These are phyloP conservation scores for Labia minor DNA, from an alignment of 2,888 invertebrate species.

Conservation along the genomic window DNA sequence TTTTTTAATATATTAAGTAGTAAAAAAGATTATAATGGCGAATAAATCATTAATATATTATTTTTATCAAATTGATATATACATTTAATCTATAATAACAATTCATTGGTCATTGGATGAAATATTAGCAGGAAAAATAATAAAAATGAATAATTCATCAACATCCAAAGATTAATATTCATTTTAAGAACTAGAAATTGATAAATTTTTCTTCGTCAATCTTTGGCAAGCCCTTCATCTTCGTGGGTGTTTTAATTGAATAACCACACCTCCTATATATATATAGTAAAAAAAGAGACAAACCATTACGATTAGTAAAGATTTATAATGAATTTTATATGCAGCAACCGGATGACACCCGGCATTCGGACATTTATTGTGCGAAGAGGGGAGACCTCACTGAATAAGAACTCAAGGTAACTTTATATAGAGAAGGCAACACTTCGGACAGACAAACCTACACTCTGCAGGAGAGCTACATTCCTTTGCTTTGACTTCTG, in stretches of 20 bases:
- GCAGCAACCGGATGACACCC: background rate
- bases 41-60: too few relatives aligned
- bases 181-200: too few relatives aligned
- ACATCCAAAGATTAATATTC: too few relatives aligned
- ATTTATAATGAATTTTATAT: constrained; percentile 13
- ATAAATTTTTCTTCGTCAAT: too few relatives aligned
- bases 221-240: too few relatives aligned
- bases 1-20: too few relatives aligned
- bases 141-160: too few relatives aligned
- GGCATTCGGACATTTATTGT: background rate
- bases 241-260: constrained; percentile 5
- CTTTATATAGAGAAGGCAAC: background rate
- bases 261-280: background rate
- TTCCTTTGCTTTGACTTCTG: constrained; percentile 13
- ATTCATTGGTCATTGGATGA: too few relatives aligned
- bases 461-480: constrained; percentile 8
- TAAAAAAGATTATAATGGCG: too few relatives aligned
- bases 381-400: background rate
- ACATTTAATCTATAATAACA: too few relatives aligned
- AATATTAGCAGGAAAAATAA: too few relatives aligned
- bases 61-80: too few relatives aligned
- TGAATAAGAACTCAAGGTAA: constrained; percentile 13
- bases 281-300: background rate
- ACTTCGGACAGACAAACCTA: constrained; percentile 7
- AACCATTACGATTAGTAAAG: background rate